phyloP scores from a whole-genome alignment of 2,797 vertebrate genomes.

The Anas georgica region DNA sequence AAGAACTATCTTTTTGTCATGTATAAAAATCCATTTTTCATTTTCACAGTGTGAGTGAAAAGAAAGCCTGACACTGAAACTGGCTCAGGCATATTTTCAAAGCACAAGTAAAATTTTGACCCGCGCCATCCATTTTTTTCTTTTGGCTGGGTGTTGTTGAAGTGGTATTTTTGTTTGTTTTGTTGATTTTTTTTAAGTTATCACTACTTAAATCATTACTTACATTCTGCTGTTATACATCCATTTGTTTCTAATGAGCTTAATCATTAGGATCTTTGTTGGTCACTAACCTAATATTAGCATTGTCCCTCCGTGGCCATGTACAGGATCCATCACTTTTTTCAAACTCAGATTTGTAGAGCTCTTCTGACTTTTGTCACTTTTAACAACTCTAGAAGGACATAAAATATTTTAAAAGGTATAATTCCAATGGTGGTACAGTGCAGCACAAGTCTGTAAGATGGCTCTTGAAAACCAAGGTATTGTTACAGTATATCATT shows the following conservation, averaged over 20 bases:
- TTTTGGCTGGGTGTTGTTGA: not conserved
- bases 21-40: not conserved
- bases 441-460: not conserved
- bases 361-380: slow-evolving; percentile 8
- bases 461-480: slow-evolving; percentile 33
- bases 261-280: not conserved
- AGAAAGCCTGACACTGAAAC: not conserved
- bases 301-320: not conserved
- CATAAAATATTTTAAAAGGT: slow-evolving; percentile 5
- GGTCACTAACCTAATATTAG: not conserved
- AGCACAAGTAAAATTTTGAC: not conserved
- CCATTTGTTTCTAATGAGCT: not conserved
- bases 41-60: not conserved
- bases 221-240: not conserved
- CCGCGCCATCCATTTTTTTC: not conserved
- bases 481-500: slow-evolving; percentile 61
- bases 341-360: not conserved
- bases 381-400: slow-evolving; percentile 36
- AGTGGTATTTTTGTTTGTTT: too few relatives aligned
- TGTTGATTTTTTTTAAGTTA: not conserved
- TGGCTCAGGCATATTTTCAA: not conserved
- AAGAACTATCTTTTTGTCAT: not conserved
- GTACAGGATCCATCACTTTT: not conserved
- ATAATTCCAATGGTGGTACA: slow-evolving; percentile 22
- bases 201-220: not conserved